phyloP scores from a whole-genome alignment of 2,888 invertebrate genomes.

The Rhagophthalmus giganteus region DNA sequence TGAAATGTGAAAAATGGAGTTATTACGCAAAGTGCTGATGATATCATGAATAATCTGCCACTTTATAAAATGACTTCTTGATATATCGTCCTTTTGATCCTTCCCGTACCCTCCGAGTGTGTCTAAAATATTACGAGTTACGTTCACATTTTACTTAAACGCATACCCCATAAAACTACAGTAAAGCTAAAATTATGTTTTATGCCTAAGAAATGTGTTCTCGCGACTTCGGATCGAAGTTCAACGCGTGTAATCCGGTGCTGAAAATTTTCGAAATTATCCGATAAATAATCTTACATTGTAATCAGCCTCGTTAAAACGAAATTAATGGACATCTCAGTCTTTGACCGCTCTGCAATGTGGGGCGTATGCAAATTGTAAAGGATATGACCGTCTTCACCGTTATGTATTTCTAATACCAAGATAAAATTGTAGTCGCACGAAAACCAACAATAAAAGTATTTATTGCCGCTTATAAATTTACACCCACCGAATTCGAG shows the following conservation, averaged over 20 bases:
- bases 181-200: not conserved
- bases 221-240: not conserved
- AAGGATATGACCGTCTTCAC: constrained; percentile 9
- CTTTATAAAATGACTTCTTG: constrained; percentile 45
- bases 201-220: constrained; percentile 3
- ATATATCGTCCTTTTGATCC: constrained; percentile 43
- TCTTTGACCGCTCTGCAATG: constrained; percentile 11
- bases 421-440: constrained; percentile 8
- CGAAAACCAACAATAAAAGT: constrained; percentile 5
- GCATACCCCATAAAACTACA: constrained; percentile 4
- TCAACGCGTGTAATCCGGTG: no score
- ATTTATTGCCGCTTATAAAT: constrained; percentile 14
- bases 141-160: constrained; percentile 17
- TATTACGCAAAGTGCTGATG: constrained; percentile 43
- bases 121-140: constrained; percentile 20
- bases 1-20: constrained; percentile 42
- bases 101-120: constrained; percentile 24
- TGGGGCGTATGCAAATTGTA: constrained; percentile 14
- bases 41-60: constrained; percentile 45
- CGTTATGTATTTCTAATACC: constrained; percentile 16
- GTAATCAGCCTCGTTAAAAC: constrained; percentile 1
- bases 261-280: no score
- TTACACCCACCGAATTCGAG: constrained; percentile 7
- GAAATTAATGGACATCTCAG: constrained; percentile 4
- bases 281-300: no score